Conservation (phyloP, 1,140 invertebrate genomes). For the Drosophila lini region DNA sequence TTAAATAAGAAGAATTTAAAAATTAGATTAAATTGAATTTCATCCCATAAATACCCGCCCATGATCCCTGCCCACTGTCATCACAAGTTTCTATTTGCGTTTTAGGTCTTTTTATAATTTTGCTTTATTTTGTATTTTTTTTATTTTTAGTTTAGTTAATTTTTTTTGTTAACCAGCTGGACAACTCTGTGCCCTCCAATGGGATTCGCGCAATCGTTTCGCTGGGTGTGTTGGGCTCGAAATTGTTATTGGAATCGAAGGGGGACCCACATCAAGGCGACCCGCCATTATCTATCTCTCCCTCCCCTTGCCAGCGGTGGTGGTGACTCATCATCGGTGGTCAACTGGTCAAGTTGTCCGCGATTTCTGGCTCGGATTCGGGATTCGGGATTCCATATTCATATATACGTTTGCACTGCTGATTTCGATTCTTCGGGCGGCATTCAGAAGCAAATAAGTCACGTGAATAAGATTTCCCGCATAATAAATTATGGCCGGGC, state of each 20-base stretch:
- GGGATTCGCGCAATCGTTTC: constrained; percentile 21
- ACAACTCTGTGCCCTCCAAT: constrained; percentile 15
- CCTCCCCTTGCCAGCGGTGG: background rate
- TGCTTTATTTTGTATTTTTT: background rate
- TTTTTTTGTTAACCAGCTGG: background rate
- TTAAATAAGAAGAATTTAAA: background rate
- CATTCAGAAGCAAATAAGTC: constrained; percentile 84
- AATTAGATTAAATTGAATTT: no score
- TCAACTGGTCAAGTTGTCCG: constrained; percentile 32
- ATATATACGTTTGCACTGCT: constrained; percentile 8
- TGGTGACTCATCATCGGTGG: constrained; percentile 19
- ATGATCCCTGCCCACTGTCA: constrained; percentile 18
- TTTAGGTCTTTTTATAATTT: background rate
- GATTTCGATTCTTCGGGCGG: constrained; percentile 37
- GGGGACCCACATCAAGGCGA: constrained; percentile 70
- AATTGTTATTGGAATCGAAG: constrained; percentile 26
- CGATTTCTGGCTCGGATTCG: constrained; percentile 4
- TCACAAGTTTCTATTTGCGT: constrained; percentile 13
- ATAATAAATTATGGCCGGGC: constrained; percentile 81
- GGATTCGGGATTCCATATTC: constrained; percentile 1
- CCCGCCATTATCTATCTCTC: constrained; percentile 53
- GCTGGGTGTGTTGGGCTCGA: constrained; percentile 37
- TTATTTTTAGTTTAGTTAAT: background rate
- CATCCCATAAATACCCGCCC: constrained; percentile 1
- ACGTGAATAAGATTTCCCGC: constrained; percentile 84